Conservation (phyloP, 2,113 vertebrate species). For the Aleadryas rufinucha region DNA sequence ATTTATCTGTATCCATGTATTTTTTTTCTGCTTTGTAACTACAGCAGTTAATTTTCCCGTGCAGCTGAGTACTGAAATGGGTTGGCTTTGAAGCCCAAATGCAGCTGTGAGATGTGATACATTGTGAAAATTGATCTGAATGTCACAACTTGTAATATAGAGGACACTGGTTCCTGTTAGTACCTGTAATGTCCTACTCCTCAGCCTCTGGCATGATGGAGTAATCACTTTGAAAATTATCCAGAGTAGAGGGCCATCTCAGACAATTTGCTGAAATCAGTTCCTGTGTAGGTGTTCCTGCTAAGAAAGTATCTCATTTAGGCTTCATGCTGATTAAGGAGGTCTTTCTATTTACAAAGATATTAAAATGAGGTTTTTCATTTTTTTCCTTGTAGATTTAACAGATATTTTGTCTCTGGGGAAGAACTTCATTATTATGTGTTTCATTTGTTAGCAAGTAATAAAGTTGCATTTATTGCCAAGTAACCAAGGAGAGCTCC, state of each 20-base stretch:
- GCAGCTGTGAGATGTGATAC: not conserved
- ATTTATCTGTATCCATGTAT: not conserved
- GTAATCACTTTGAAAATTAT: conserved; percentile 36
- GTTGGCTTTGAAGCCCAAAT: conserved; percentile 9
- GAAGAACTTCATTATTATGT: not conserved
- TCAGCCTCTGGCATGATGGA: not conserved
- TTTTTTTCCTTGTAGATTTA: not conserved
- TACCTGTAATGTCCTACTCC: conserved; percentile 1
- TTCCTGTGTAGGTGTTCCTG: conserved; percentile 34
- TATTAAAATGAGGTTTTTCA: conserved; percentile 19
- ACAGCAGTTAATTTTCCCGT: not conserved
- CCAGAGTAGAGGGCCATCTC: conserved; percentile 7
- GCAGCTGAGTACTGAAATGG: not conserved
- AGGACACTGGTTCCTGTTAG: not conserved
- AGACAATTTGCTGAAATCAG: conserved; percentile 33
- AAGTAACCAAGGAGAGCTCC: not conserved
- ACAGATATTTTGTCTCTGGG: conserved; percentile 14
- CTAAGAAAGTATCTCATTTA: conserved; percentile 47
- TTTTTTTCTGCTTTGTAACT: not conserved
- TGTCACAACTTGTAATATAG: conserved; percentile 12
- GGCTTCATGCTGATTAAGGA: conserved; percentile 37
- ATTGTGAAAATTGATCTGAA: conserved; percentile 46
- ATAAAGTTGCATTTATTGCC: conserved; percentile 28
- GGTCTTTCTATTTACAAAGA: not conserved
- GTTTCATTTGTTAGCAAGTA: conserved; percentile 33